Base-by-base conservation (phyloP, 2,888 invertebrate species). In the Sussaba pulchella region DNA sequence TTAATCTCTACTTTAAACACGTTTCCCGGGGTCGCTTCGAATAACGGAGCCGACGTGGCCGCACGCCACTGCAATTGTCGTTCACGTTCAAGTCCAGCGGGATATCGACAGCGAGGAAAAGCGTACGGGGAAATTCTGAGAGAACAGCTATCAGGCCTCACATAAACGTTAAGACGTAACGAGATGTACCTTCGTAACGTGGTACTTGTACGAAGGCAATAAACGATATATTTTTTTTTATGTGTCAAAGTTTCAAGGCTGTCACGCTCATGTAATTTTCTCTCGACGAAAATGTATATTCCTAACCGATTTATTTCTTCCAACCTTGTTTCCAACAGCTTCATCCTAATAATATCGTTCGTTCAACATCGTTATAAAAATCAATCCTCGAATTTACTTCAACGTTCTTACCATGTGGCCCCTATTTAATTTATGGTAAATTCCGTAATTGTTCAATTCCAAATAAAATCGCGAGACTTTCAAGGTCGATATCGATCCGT, bases 1-100 rank as follows among this genome's bases (percentile, higher is more conserved):
- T 75, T 79, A 79, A 79, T 79, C 75, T 71, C 71, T 43, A 71
- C 79, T 79, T 54, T 66, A 75, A 71, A 71, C 79, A 66, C 79
- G 66, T 79, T 75, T 71, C 79, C 59, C 70, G 79, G 75, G 61
- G 71, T 43, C 50, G 31, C 57, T 9, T 14, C 21, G 26, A 57
- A 52, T 59, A 24, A 36, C 39, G 21, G 54, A 41, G 6, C 19
- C 47, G 14, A 17, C 52, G 17, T 8, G 43, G 54, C 24, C 21
- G 52, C 63, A 72, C 61, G 61, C 72, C 24, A 67, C 19, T 63
- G 57, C 73, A 74, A 78, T 74, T 78, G 74, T 69, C 54, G 67
- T 69, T 67, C 73, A 43, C 31, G 39, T 66, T 66, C 71, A 50
- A 41, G 47, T 70, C 64, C 69, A 24, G 50, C 61, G 54, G 64